A percentile compares a stretch with the other conserved stretches of the same genome.
Evolutionary conservation across 53 echinoderm and acorn worm species (phyloP).

Genomic region (Echinarachnius parma): DNA sequence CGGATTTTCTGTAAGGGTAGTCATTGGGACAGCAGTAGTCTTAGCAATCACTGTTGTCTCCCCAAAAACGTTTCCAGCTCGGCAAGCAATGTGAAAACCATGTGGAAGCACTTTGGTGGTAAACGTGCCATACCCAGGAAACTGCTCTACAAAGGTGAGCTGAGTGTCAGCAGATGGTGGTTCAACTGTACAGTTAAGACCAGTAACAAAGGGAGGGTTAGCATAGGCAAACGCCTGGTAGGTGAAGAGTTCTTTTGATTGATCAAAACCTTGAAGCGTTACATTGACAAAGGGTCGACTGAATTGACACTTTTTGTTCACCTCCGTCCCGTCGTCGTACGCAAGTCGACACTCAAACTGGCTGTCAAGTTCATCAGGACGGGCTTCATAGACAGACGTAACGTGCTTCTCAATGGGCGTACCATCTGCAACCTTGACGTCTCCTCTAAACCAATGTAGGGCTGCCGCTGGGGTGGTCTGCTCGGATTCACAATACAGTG

Average conservation of each 20-base stretch:
- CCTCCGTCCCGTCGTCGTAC: conserved; percentile 1
- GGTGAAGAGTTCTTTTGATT: neutral
- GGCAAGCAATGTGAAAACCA: too few relatives aligned
- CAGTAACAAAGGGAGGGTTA: conserved; percentile 8
- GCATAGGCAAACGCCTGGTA: conserved; percentile 10
- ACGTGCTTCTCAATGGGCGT: neutral
- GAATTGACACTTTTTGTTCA: conserved; percentile 13
- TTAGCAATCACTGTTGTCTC: too few relatives aligned
- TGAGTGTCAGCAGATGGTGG: neutral
- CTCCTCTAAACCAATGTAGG: conserved; percentile 17
- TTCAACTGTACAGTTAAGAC: conserved; percentile 11
- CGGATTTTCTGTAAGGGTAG: too few relatives aligned
- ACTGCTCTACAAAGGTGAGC: too few relatives aligned
- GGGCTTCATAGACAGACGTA: neutral
- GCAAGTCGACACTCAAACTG: conserved; percentile 25
- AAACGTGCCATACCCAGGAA: too few relatives aligned
- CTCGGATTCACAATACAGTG: conserved; percentile 11
- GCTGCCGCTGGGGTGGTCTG: conserved; percentile 6
- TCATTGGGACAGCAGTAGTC: too few relatives aligned
- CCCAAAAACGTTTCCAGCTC: too few relatives aligned
- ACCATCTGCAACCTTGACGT: neutral
- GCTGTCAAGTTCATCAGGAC: neutral
- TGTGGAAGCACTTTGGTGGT: too few relatives aligned
- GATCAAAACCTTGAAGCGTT: neutral
- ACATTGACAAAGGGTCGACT: neutral